Percentiles rank a stretch among this genome's conserved stretches.
These are phyloP conservation scores for Ginglymostoma cirratum DNA, from an alignment of 2,113 vertebrate species.

Conservation along the genomic window DNA sequence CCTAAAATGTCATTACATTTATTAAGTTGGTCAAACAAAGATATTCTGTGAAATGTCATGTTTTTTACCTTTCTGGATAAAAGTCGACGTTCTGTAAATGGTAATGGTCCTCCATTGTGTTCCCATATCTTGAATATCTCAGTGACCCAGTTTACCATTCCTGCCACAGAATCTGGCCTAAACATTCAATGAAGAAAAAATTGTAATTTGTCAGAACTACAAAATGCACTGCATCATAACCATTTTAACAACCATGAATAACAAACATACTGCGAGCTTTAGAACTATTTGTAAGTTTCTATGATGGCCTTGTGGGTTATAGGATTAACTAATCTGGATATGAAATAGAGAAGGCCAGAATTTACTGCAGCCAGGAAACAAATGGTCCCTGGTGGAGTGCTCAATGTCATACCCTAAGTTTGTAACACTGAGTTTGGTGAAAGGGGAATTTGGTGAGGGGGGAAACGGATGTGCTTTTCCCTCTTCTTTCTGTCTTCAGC, in stretches of 20 bases:
- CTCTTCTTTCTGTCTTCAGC: no score
- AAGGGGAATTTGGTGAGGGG: no score
- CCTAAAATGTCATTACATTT: background rate
- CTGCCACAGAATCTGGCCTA: slow-evolving; percentile 34
- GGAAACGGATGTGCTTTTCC: no score
- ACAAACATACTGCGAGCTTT: background rate
- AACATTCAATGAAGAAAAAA: slow-evolving; percentile 13
- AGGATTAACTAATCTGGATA: background rate
- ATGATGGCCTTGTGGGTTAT: background rate
- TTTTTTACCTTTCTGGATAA: slow-evolving; percentile 40
- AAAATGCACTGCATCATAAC: background rate
- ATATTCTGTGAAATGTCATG: background rate
- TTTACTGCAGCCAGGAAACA: background rate
- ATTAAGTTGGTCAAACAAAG: background rate
- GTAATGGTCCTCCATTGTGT: slow-evolving; percentile 40
- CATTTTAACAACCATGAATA: background rate
- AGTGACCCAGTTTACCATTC: slow-evolving; percentile 40
- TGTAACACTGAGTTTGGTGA: no score
- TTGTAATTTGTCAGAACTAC: background rate
- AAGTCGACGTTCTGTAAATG: slow-evolving; percentile 39
- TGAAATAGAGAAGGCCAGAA: background rate
- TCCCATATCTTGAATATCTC: slow-evolving; percentile 39
- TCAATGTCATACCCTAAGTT: no score
- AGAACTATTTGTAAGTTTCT: background rate
- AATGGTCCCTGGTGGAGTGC: background rate